Percentiles rank a stretch among this genome's conserved stretches.
Evolutionary conservation across 2,797 vertebrate species (phyloP).

Genomic region (Philypnodon macrostomus): DNA sequence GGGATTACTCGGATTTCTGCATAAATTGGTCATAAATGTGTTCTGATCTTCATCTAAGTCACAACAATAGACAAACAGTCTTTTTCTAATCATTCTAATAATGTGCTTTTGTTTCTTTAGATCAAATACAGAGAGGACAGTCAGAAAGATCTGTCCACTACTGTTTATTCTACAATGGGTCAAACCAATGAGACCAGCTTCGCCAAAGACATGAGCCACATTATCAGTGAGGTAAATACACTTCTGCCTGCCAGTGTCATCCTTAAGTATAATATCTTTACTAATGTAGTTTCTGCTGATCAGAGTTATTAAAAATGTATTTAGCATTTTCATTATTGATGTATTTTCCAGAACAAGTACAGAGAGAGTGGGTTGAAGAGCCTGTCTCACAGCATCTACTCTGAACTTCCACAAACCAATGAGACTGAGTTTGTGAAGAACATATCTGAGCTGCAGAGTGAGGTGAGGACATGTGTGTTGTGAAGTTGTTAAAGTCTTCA

Average conservation of each 20-base stretch:
- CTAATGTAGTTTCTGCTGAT: no score
- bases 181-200: slow-evolving; percentile 59
- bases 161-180: slow-evolving; percentile 56
- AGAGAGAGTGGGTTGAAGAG: slow-evolving; percentile 75
- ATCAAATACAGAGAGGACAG: slow-evolving; percentile 64
- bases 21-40: no score
- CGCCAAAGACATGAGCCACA: slow-evolving; percentile 51
- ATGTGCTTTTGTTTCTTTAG: slow-evolving; percentile 68
- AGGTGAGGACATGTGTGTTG: slow-evolving; percentile 29
- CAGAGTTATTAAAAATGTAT: no score
- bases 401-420: slow-evolving; percentile 59
- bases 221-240: slow-evolving; percentile 56
- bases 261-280: background rate
- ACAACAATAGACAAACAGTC: no score
- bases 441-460: slow-evolving; percentile 47
- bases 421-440: slow-evolving; percentile 51
- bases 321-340: no score
- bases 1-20: no score
- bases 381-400: slow-evolving; percentile 81
- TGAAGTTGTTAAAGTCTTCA: no score
- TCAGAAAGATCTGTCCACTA: slow-evolving; percentile 39
- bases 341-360: slow-evolving; percentile 81
- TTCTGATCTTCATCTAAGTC: no score
- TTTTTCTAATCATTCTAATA: no score
- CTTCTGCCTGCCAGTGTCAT: background rate